These are phyloP conservation scores for Phocoena phocoena DNA, from an alignment of 2,113 vertebrate species.

Conservation along the genomic window DNA sequence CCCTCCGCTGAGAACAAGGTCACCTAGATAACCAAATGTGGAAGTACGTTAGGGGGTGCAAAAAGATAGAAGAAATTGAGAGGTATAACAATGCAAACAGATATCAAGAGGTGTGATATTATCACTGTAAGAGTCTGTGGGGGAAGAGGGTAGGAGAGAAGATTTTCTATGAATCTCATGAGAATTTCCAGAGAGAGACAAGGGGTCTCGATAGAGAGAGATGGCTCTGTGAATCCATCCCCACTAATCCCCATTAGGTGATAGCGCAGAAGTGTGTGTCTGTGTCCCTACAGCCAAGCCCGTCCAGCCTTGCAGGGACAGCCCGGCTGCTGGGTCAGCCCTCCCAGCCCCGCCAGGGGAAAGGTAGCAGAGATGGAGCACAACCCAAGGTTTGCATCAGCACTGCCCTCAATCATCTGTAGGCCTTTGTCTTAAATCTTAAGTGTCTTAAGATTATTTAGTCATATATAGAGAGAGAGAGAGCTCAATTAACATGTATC, in stretches of 20 bases:
- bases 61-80: background rate
- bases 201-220: background rate
- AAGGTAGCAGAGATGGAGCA: background rate
- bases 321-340: fast-evolving
- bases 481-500: background rate
- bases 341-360: background rate
- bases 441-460: background rate
- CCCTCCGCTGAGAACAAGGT: fast-evolving
- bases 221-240: background rate
- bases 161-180: background rate
- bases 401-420: background rate
- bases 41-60: too few species aligned
- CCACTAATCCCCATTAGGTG: fast-evolving
- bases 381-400: background rate
- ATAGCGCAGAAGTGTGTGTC: background rate
- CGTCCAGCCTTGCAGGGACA: fast-evolving
- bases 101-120: fast-evolving
- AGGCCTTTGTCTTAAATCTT: background rate
- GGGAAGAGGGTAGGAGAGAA: too few species aligned
- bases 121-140: too few species aligned
- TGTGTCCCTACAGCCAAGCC: background rate
- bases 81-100: too few species aligned
- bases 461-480: background rate
- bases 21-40: background rate
- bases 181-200: background rate